These are phyloP conservation scores for Strigamia maritima DNA, from an alignment of 2,888 invertebrate species.

Conservation along the genomic window DNA sequence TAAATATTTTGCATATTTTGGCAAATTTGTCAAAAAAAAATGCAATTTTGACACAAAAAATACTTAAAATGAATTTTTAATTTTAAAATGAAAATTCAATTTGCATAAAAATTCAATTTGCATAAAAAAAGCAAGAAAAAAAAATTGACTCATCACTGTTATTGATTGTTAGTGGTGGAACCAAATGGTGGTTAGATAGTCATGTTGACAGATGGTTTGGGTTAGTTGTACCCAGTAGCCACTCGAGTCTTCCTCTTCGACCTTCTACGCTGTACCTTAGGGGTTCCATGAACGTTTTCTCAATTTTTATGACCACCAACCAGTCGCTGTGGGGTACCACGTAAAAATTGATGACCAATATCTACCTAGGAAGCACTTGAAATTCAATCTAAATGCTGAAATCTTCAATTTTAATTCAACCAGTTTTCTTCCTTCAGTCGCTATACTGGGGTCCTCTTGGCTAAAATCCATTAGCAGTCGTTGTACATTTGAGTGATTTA, in stretches of 20 bases:
- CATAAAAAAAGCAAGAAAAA: not conserved
- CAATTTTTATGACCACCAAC: not conserved
- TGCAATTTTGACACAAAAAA: too few species aligned
- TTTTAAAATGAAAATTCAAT: too few species aligned
- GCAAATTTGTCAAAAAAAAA: too few species aligned
- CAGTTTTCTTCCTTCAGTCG: not conserved
- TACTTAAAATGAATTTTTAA: too few species aligned
- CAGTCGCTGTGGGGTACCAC: not conserved
- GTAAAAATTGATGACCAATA: not conserved
- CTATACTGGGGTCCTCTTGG: not conserved
- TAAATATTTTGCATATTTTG: too few species aligned
- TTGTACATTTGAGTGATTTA: slow-evolving; percentile 12
- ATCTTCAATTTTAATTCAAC: not conserved
- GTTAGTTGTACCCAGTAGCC: not conserved
- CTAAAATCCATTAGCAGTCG: slow-evolving; percentile 16
- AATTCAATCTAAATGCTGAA: not conserved
- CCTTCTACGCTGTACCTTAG: not conserved
- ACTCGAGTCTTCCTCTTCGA: not conserved
- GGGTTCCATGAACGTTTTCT: not conserved
- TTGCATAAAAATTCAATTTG: too few species aligned
- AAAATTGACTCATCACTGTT: not conserved
- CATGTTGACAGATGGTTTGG: not conserved
- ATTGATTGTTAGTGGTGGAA: not conserved
- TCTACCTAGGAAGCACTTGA: not conserved
- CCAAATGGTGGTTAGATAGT: not conserved